A percentile compares a stretch with the other conserved stretches of the same genome.
phyloP scores from a whole-genome alignment of 64 coral and sea anemone species.

The Pocillopora verrucosa region DNA sequence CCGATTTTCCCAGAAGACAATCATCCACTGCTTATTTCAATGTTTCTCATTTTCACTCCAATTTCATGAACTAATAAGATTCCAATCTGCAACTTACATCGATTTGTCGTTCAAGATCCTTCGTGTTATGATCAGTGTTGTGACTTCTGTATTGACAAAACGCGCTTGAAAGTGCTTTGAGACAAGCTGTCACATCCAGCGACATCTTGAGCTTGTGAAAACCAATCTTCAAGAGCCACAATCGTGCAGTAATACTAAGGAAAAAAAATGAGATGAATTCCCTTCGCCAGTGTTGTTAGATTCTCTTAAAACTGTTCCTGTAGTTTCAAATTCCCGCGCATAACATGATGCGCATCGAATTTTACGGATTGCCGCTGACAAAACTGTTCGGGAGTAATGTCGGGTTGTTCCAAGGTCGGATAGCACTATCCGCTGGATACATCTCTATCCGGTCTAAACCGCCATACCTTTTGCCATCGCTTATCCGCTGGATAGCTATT shows the following conservation, averaged over 20 bases:
- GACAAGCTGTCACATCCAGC: constrained; percentile 88
- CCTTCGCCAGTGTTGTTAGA: not conserved
- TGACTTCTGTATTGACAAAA: constrained; percentile 92
- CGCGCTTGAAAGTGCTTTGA: constrained; percentile 84
- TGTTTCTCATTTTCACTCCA: too few relatives aligned
- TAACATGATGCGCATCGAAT: not conserved
- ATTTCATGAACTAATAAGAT: not conserved
- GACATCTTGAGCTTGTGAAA: constrained; percentile 55
- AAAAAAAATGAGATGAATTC: not conserved
- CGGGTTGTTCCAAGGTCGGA: too few relatives aligned
- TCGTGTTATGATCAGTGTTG: constrained; percentile 72
- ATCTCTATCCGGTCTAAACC: too few relatives aligned
- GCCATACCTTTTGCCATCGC: too few relatives aligned
- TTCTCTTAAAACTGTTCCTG: not conserved
- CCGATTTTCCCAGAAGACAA: too few relatives aligned
- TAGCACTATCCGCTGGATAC: too few relatives aligned
- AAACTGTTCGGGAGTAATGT: not conserved
- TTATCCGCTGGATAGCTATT: too few relatives aligned
- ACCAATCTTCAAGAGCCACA: not conserved
- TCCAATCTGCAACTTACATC: constrained; percentile 69
- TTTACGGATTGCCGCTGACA: not conserved
- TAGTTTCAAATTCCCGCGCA: constrained; percentile 45
- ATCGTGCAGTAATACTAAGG: not conserved
- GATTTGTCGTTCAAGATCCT: constrained; percentile 93
- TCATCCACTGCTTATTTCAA: too few relatives aligned